Conservation (phyloP, 2,888 invertebrate species). For the Himalopsyche kuldschensis region DNA sequence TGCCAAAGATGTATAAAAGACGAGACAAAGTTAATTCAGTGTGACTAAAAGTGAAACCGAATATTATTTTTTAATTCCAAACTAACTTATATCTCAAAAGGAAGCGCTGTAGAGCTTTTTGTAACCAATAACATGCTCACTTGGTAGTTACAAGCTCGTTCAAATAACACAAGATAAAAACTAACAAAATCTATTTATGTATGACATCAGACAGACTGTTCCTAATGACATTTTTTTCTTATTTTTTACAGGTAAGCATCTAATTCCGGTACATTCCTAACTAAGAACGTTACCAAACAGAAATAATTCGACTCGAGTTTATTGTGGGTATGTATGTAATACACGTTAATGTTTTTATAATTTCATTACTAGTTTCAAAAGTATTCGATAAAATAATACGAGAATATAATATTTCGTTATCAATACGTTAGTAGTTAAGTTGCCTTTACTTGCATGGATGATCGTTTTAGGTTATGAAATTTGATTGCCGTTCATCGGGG, state of each 20-base stretch:
- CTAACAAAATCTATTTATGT: not conserved
- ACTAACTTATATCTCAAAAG: not conserved
- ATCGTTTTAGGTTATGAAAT: not conserved
- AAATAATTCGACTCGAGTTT: not conserved
- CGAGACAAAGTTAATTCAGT: not conserved
- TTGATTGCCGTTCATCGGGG: not conserved
- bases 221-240: slow-evolving; percentile 21
- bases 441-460: not conserved
- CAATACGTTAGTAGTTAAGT: not conserved
- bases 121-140: not conserved
- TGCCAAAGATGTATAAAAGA: not conserved
- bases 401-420: not conserved
- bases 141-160: not conserved
- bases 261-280: not conserved
- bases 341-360: not conserved
- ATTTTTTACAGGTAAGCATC: slow-evolving; percentile 29
- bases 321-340: not conserved
- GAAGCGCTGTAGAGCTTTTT: not conserved
- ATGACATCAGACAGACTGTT: slow-evolving; percentile 15
- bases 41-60: slow-evolving; percentile 16
- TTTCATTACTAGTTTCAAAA: not conserved
- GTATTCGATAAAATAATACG: not conserved
- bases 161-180: slow-evolving; percentile 4
- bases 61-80: not conserved
- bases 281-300: not conserved